Base-by-base conservation (phyloP, 2,888 invertebrate genomes). In the Dinocampus coccinellae region DNA sequence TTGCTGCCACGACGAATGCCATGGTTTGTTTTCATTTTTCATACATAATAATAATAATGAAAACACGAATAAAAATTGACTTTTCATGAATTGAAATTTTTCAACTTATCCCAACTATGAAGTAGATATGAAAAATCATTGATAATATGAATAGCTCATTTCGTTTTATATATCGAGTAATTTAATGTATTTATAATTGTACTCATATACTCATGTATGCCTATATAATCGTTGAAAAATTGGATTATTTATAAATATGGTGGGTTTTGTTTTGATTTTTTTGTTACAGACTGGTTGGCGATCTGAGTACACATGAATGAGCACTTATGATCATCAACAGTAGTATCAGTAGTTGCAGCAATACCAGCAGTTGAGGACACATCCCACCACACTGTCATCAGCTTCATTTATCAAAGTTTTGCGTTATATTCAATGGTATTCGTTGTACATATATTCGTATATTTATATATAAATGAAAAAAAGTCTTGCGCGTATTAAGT, bases 271-370 rank as follows among this genome's bases (percentile, higher is more conserved):
- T 58, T 39, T 47, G 81, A 81, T 86, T 81, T 84, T 84, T 88
- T 89, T 84, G 86, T 92, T 92, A 73, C 92, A 96, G 96, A 93
- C 94, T 88, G 94, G 95, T 85, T 96, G 96, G 96, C 92, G 96
- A 90, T 94, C 95, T 85, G 96, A 96, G 89, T 96, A 96, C 89
- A 95, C 96, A 94, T 96, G 95, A 96, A 95, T 93, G 78, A 70
- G 66, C 91, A 90, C 89, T 87, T 84, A 87, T 83, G 84, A 87
- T 79, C 83, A 77, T 73, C 65, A 75, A 75, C 77, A 88, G 77
- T 84, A 78, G 20, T 22, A 20, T 16, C 57, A 47, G 70, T 39
- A 57, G 24, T 42, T 58, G 57, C 22, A 70, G 22, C 36, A 60
- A 47, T 61, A 66, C 29, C 65, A 60, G 74, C 79, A 82, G 78